Conservation (phyloP, 92 coral and sea anemone species). For the Montipora capitata region DNA sequence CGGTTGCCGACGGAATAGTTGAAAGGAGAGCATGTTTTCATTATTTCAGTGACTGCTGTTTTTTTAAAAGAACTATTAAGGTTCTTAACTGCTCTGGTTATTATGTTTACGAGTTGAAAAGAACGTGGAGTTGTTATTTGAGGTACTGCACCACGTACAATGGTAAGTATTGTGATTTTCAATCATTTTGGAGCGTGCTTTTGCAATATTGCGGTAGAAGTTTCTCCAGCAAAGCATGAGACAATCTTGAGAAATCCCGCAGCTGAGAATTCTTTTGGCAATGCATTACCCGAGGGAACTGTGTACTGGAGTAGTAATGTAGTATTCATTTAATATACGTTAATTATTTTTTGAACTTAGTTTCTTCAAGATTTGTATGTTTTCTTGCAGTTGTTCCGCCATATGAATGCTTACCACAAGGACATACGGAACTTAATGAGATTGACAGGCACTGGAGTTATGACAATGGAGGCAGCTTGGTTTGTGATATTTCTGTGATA, state of each 20-base stretch:
- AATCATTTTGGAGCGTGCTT: too few relatives aligned
- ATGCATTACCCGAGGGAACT: too few relatives aligned
- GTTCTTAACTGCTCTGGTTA: slow-evolving; percentile 10
- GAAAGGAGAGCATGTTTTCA: slow-evolving; percentile 2
- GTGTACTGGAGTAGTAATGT: too few relatives aligned
- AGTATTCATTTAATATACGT: too few relatives aligned
- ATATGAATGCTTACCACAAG: background rate
- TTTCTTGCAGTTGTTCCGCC: slow-evolving; percentile 1
- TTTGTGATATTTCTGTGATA: background rate
- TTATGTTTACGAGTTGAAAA: slow-evolving; percentile 10
- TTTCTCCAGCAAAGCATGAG: too few relatives aligned
- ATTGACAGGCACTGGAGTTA: slow-evolving; percentile 9
- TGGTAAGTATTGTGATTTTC: background rate
- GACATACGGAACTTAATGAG: background rate
- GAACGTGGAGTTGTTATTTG: background rate
- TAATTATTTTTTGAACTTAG: too few relatives aligned
- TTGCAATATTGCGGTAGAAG: background rate
- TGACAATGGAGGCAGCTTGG: background rate
- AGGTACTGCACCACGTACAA: slow-evolving; percentile 8
- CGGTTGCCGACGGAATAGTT: slow-evolving; percentile 19
- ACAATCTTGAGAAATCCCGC: too few relatives aligned
- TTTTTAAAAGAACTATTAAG: background rate
- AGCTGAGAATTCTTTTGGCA: too few relatives aligned
- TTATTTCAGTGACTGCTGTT: background rate
- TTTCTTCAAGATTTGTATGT: background rate